Percentiles rank a stretch among this genome's conserved stretches.
Conservation (phyloP, 2,113 vertebrate species). For the Seriola aureovittata region DNA sequence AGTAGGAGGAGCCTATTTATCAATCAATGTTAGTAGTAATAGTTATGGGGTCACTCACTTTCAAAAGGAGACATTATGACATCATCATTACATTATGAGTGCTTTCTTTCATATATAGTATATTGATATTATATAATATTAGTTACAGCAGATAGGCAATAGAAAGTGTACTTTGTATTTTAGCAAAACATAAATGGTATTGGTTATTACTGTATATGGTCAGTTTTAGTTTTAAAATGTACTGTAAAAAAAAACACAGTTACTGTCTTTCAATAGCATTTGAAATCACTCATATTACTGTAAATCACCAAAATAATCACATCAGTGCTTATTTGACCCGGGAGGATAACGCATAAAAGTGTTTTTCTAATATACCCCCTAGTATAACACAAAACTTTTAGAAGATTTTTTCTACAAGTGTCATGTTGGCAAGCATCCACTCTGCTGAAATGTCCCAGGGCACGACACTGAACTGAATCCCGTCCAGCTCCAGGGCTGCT, state of each 20-base stretch:
- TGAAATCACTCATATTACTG: background rate
- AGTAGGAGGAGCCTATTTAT: no score
- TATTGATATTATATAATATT: background rate
- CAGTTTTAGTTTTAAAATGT: background rate
- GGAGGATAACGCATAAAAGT: constrained; percentile 34
- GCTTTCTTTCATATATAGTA: background rate
- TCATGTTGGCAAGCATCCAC: constrained; percentile 36
- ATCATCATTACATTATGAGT: background rate
- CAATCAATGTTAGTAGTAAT: background rate
- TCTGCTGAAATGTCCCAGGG: constrained; percentile 28
- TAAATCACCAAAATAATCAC: constrained; percentile 10
- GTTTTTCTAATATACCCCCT: constrained; percentile 16
- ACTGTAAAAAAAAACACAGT: background rate
- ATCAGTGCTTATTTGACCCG: constrained; percentile 4
- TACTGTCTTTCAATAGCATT: no score
- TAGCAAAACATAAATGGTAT: background rate
- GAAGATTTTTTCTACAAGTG: constrained; percentile 22
- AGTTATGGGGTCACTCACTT: background rate
- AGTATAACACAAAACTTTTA: constrained; percentile 27
- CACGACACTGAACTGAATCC: constrained; percentile 41
- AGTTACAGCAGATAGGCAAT: background rate
- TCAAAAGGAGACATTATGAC: background rate
- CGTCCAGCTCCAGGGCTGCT: constrained; percentile 40
- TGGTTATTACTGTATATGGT: background rate
- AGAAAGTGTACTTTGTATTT: background rate